Evolutionary conservation across 2,888 invertebrate genomes (phyloP).

Genomic region (Cheilosia pagana): DNA sequence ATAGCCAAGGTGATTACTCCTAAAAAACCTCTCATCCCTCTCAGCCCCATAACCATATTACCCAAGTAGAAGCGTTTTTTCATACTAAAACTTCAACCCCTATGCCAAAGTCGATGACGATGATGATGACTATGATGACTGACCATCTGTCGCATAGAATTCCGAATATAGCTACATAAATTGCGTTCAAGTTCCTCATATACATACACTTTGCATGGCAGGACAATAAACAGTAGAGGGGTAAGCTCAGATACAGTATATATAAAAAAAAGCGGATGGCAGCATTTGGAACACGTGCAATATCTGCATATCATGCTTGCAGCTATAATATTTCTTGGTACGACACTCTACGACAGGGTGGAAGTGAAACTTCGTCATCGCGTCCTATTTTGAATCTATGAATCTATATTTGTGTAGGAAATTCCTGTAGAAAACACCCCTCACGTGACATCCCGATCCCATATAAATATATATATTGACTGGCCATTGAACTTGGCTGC

Average conservation of each 20-base stretch:
- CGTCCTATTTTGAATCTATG: conserved; percentile 44
- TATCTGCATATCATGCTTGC: conserved; percentile 75
- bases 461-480: conserved; percentile 26
- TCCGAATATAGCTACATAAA: conserved; percentile 65
- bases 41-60: conserved; percentile 10
- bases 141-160: conserved; percentile 75
- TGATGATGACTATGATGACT: conserved; percentile 71
- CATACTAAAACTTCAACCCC: conserved; percentile 67
- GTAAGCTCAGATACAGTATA: conserved; percentile 36
- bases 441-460: neutral
- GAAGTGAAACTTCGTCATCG: conserved; percentile 35
- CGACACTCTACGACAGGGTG: conserved; percentile 14
- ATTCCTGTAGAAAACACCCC: conserved; percentile 55
- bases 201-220: conserved; percentile 37
- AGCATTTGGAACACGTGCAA: conserved; percentile 72
- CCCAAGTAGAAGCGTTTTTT: conserved; percentile 2
- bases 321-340: conserved; percentile 63
- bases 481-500: conserved; percentile 72
- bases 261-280: conserved; percentile 61
- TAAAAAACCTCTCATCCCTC: conserved; percentile 26
- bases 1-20: conserved; percentile 57
- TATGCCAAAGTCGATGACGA: conserved; percentile 57
- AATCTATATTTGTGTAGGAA: conserved; percentile 23
- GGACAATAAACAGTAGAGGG: conserved; percentile 25
- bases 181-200: conserved; percentile 57